phyloP scores from a whole-genome alignment of 2,797 vertebrate genomes.

The Sebastes diploproa region DNA sequence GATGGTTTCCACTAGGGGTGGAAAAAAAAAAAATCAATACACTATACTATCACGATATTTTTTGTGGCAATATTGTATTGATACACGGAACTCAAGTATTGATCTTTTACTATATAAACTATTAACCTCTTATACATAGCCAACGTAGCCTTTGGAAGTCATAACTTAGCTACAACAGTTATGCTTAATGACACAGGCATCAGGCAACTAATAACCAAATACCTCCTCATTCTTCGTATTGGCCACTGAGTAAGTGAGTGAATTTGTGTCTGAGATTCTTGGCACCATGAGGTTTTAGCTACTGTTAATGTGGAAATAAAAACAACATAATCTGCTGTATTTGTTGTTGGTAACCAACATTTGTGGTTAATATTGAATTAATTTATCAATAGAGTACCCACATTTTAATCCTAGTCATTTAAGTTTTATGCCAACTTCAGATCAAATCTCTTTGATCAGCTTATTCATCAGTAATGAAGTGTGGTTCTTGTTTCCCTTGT shows the following conservation, averaged over 20 bases:
- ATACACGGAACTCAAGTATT: no score
- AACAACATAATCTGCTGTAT: neutral
- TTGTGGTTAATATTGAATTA: neutral
- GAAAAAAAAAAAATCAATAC: no score
- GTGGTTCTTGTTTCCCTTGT: neutral
- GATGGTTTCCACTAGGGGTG: neutral
- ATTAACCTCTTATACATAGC: neutral
- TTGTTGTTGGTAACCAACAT: neutral
- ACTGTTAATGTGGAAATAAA: neutral
- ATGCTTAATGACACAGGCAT: neutral
- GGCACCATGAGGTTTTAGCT: neutral
- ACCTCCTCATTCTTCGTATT: neutral
- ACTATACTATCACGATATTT: no score
- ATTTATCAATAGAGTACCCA: neutral
- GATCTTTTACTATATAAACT: no score
- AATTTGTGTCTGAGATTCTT: slow-evolving; percentile 1
- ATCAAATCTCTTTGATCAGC: slow-evolving; percentile 9
- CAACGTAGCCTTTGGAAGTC: neutral
- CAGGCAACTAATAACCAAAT: neutral
- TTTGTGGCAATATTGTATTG: no score
- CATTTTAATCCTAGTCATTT: neutral
- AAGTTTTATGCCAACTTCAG: neutral
- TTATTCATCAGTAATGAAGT: neutral
- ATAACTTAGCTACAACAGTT: neutral
- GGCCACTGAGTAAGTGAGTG: neutral